Base-by-base conservation (phyloP, 2,888 invertebrate genomes). In the Dolichopus griseipennis region DNA sequence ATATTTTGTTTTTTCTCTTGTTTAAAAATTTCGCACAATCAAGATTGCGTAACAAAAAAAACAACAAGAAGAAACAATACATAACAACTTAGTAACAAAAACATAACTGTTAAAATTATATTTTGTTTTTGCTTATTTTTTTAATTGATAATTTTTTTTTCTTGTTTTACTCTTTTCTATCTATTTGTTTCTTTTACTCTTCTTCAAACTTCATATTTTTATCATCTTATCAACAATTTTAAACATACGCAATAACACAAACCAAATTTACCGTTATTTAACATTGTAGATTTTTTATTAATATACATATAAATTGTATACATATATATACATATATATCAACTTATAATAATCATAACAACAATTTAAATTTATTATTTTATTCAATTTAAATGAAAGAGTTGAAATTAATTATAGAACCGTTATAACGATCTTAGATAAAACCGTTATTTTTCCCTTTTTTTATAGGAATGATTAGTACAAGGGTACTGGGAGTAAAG, bases 291-390 rank as follows among this genome's bases (percentile, higher is more conserved):
- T 27, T 27, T 2, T 52, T 52, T 52, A 43, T 4, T 15, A 12
- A 10, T 43, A 43, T 15, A 43, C 12, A 15, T 43, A 43, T 43
- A n/a, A 43, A 10, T n/a, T 52, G 37, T 37, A 52, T 52, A 52
- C 2, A 52, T 3, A 18, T 52, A 15, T 52, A 52, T 3, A 18
- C 52, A 1, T 18, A 52, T 52, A n/a, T 18, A n/a, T 52, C 18
- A 52, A 18, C 2, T 52, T 52, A 52, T 18, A 52, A n/a, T 52
- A 52, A 52, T 52, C 12, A 52, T 52, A 52, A 52, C 18, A 52
- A 52, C 52, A 52, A 18, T 52, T 52, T 52, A 52, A 52, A 52
- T 52, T 52, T 52, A 52, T 52, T 52, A 52, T 18, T 52, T 52
- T 52, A 18, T 52, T 52, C 15, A 1, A 12, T 52, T 52, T 52